phyloP scores from a whole-genome alignment of 2,888 invertebrate species.

The Amphipyra tragopoginis region DNA sequence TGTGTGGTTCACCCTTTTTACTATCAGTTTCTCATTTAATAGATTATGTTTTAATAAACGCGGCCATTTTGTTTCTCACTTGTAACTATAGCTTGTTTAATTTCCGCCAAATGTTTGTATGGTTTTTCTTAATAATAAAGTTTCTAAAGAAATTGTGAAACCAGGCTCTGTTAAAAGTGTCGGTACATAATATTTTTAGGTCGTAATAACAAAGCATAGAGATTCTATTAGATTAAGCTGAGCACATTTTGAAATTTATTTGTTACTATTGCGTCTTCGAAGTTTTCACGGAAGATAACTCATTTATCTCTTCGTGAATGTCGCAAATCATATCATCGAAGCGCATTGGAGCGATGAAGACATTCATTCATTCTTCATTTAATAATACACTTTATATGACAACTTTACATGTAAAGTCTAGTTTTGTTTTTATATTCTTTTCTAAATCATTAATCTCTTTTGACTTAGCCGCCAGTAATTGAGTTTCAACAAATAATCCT shows the following conservation, averaged over 20 bases:
- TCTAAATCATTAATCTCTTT: background rate
- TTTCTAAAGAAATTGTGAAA: slow-evolving; percentile 9
- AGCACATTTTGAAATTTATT: too few relatives aligned
- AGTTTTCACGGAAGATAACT: too few relatives aligned
- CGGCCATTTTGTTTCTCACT: slow-evolving; percentile 6
- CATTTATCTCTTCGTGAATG: too few relatives aligned
- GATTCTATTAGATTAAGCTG: background rate
- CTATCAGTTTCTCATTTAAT: slow-evolving; percentile 16
- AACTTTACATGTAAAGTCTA: too few relatives aligned
- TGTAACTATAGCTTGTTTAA: slow-evolving; percentile 13
- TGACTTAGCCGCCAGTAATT: background rate
- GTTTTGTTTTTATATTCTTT: background rate
- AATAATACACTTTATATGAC: too few relatives aligned
- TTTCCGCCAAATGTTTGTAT: slow-evolving; percentile 13
- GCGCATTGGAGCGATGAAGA: too few relatives aligned
- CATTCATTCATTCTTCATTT: too few relatives aligned
- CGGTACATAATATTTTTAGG: background rate
- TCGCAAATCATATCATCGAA: too few relatives aligned
- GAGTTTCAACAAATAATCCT: background rate
- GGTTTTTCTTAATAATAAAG: slow-evolving; percentile 33
- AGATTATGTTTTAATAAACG: slow-evolving; percentile 11
- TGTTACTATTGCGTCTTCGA: too few relatives aligned
- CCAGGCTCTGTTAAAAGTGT: background rate
- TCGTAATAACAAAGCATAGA: background rate
- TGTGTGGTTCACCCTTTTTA: slow-evolving; percentile 14